These are phyloP conservation scores for Ochropleura leucogaster DNA, from an alignment of 2,888 invertebrate species.

Conservation along the genomic window DNA sequence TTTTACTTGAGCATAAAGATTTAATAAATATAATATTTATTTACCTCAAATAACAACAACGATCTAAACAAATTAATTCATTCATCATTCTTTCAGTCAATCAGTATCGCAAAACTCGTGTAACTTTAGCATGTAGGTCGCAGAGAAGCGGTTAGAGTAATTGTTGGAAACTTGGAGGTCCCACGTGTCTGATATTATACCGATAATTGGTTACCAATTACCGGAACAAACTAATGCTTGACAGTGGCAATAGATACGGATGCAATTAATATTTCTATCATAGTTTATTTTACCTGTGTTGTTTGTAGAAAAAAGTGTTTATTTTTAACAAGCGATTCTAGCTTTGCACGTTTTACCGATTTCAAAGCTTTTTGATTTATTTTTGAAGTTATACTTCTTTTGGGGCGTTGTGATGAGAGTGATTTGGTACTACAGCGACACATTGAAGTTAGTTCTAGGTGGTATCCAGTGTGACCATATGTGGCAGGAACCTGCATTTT, in stretches of 20 bases:
- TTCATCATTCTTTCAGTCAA: background rate
- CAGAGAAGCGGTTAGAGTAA: background rate
- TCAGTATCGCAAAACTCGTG: background rate
- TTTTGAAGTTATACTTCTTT: too few species aligned
- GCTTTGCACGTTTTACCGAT: background rate
- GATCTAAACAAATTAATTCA: background rate
- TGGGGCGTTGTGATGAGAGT: too few species aligned
- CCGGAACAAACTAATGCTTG: background rate
- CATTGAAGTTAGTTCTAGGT: too few species aligned
- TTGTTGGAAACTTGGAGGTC: background rate
- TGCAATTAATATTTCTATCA: background rate
- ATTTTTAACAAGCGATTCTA: background rate
- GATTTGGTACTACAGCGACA: too few species aligned
- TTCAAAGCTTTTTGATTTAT: background rate
- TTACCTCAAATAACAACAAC: too few species aligned
- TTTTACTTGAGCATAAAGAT: too few species aligned
- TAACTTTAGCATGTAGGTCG: too few species aligned
- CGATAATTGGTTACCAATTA: background rate
- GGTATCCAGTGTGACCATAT: too few species aligned
- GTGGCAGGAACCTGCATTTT: too few species aligned
- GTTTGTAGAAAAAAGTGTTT: background rate
- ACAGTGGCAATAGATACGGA: background rate
- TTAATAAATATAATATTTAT: too few species aligned
- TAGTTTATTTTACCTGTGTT: background rate
- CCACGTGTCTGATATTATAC: background rate